phyloP scores from a whole-genome alignment of 2,113 vertebrate species.

The Megatriorchis doriae region DNA sequence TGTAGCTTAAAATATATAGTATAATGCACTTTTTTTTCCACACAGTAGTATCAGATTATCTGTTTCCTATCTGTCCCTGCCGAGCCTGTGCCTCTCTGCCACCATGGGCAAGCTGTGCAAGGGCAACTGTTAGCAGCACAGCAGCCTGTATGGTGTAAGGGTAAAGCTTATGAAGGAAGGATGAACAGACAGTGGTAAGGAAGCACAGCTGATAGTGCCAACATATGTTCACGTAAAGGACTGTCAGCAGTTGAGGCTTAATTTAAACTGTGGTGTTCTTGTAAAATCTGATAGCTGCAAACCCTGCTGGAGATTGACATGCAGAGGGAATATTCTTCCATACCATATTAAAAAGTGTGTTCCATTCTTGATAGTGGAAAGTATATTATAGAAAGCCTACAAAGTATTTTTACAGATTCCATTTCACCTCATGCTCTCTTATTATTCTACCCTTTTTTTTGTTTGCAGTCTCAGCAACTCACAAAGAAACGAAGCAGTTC shows the following conservation, averaged over 20 bases:
- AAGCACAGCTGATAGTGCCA: background rate
- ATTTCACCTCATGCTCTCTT: background rate
- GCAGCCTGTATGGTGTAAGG: background rate
- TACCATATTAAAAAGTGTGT: background rate
- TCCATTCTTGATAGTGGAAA: background rate
- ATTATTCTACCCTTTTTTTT: background rate
- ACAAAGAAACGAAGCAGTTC: constrained; percentile 99
- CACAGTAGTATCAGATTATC: background rate
- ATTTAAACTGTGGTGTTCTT: background rate
- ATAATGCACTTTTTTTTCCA: background rate
- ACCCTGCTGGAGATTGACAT: background rate
- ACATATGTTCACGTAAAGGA: background rate
- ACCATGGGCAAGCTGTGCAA: fast-evolving
- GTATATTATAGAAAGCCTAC: background rate
- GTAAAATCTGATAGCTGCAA: background rate
- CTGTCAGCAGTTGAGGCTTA: background rate
- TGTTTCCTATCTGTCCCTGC: background rate
- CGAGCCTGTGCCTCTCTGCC: background rate
- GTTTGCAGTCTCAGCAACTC: constrained; percentile 90
- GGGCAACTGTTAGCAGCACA: background rate
- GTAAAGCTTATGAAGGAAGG: background rate
- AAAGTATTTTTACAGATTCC: background rate
- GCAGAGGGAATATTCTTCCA: background rate
- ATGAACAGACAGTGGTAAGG: background rate
- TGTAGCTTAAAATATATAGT: background rate